Base-by-base conservation (phyloP, 2,888 invertebrate genomes). In the Caenorhabditis sp. region DNA sequence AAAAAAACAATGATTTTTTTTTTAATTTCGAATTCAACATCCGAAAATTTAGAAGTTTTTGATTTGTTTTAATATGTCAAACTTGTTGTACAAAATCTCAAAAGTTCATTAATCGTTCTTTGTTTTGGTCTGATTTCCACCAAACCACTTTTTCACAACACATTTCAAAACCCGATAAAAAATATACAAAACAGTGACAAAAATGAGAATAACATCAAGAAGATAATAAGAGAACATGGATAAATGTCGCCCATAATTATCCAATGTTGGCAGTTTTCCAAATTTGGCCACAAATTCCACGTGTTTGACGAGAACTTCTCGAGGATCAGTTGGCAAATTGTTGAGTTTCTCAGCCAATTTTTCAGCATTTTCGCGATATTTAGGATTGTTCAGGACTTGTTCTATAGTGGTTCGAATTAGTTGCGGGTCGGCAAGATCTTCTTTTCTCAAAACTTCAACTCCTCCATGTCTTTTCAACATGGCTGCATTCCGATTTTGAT, bases 241-340 rank as follows among this genome's bases (percentile, higher is more conserved):
- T 17, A 57, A 50, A 10, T 62, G 43, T 23, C 67, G n/a, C 8
- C 67, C 67, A 37, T 43, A 26, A 6, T 54, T 62, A 43, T 67
- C 67, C 26, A 57, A 23, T 10, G 53, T 36, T 8, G 62, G 62
- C 14, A 62, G 50, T 14, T 51, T 51, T 19, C 67, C 67, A 36
- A 62, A 71, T 58, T 70, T 70, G 17, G 69, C 69, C 12, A 63
- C 69, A 24, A 81, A 81, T 54, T 79, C 77, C 21, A 75, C 67
- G 54, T 81, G 63, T 53, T 74, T 75, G 8, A 79, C 54, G 23
- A 81, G 53, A 21, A 62, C 53, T 27, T 81, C 77, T 17, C 69
- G 64, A 1, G 79, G 65, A 54, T 60, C 58, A 1, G 69, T 62
- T 19, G 81, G 80, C 24, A 66, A 62, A 54, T 71, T 66, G 17